Base-by-base conservation (phyloP, 2,797 vertebrate species). In the Tadarida brasiliensis region DNA sequence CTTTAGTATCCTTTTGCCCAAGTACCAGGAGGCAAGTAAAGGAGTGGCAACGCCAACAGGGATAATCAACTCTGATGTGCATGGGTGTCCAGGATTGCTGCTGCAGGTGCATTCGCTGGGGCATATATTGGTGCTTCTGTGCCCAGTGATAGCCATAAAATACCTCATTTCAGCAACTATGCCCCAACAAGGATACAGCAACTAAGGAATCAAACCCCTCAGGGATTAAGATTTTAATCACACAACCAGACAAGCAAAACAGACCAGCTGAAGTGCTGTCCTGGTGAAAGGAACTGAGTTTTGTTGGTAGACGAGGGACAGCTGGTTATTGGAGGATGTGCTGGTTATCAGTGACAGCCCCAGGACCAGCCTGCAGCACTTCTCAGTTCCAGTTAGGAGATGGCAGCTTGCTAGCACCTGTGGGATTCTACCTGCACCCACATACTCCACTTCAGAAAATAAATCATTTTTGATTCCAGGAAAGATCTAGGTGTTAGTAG, bases 281-380 rank as follows among this genome's bases (percentile, higher is more conserved):
- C 9, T 14, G 30, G 33, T 61, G 8, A 57, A 77, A 47, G 54
- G n/a, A 61, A 14, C 2, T 24, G 47, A 39, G 30, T 39, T 26
- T 39, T 30, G 2, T 1, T 12, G 1, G 3, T 17, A 47, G 14
- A 57, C 35, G 44, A 49, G 22, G 33, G 30, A 17, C 11, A 1
- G 14, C 35, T 26, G 11, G 4, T n/a, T 22, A 2, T 44, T 5
- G 39, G 39, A 4, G 39, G 39, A 44, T 7, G 39, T 3, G 39
- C 39, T 44, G 39, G 39, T 44, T 44, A 7, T 63, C 16, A 20
- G 11, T 14, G 33, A 7, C 2, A 28, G 33, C 22, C 22, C 24
- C 8, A 49, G 22, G n/a, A 17, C 8, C 16, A 24, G 10, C 7
- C n/a, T 0, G 7, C 2, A 19, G 35, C 19, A 19, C 19, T 3